These are phyloP conservation scores for Aphidius colemani DNA, from an alignment of 2,888 invertebrate genomes.

Conservation along the genomic window DNA sequence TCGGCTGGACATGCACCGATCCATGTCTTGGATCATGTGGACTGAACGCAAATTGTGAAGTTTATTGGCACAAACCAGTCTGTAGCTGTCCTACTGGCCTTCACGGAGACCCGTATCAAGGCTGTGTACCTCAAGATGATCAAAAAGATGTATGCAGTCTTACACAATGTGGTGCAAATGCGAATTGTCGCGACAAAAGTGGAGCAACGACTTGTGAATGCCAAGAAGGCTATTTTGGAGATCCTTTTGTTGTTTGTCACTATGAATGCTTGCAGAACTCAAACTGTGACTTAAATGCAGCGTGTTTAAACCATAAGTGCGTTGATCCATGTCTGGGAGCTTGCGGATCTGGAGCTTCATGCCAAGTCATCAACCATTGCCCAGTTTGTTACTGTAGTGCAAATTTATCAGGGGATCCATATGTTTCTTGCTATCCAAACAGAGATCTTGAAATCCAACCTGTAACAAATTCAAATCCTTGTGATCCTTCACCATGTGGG, in stretches of 20 bases:
- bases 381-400: conserved; percentile 76
- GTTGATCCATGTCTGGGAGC: conserved; percentile 74
- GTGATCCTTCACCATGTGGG: conserved; percentile 69
- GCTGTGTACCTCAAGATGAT: conserved; percentile 73
- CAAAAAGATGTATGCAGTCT: conserved; percentile 71
- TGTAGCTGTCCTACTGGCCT: conserved; percentile 83
- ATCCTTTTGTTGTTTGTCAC: conserved; percentile 77
- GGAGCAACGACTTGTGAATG: conserved; percentile 76
- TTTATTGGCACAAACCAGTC: conserved; percentile 77
- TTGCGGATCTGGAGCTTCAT: conserved; percentile 75
- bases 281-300: conserved; percentile 60
- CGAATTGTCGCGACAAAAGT: conserved; percentile 73
- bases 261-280: conserved; percentile 83
- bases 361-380: conserved; percentile 77
- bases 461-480: conserved; percentile 63
- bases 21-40: conserved; percentile 78
- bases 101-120: conserved; percentile 77
- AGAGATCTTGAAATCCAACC: conserved; percentile 40
- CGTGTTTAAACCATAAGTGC: conserved; percentile 66
- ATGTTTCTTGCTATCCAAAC: conserved; percentile 68
- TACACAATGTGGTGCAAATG: conserved; percentile 80
- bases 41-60: conserved; percentile 75
- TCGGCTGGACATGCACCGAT: conserved; percentile 70
- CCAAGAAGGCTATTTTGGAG: conserved; percentile 75
- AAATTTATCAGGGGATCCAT: conserved; percentile 69